Evolutionary conservation across 2,797 vertebrate species (phyloP), one percentile per base, ranked within the genome.

Genomic region (Poeciliopsis gracilis): DNA sequence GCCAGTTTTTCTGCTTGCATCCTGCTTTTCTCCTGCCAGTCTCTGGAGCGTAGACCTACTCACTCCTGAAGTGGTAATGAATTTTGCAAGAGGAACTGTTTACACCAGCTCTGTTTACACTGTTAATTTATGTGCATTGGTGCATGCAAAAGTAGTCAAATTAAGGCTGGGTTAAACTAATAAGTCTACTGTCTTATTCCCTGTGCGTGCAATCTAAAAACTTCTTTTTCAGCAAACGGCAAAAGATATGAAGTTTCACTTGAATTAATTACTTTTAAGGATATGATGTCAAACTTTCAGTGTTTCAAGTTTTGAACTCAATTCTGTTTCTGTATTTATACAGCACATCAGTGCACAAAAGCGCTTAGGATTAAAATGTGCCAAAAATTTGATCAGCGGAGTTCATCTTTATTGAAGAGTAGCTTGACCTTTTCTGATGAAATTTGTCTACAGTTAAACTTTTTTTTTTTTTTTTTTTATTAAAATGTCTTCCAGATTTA

Each of bases 51-150:
- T 67, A 83, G 87, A 85, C 83, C 86, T 89, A 76, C 87, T 87
- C 88, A 45, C 79, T 90, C 84, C 87, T 88, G 87, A 89, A 90
- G 90, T 92, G 93, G 92, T 93, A 93, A 94, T 92, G 91, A 93
- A 87, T 89, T 92, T 92, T 83, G 83, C 85, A 86, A 88, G 89
- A 86, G 80, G 82, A 88, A 87, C 85, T 93, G 89, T 93, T 93
- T 85, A 85, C 81, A 75, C 87, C 51, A 36, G 75, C 78, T 91
- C 83, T 94, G 89, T 92, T 92, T 93, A 92, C 89, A 66, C 83
- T 57, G 36, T 85, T 93, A 92, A 93, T 93, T 91, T 92, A 90
- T 93, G 89, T 90, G 90, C 87, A 78, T 84, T 86, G 72, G 82
- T 84, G 83, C 88, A 87, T 92, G 87, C 82, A 86, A 93, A 90